These are phyloP conservation scores for Meloidogyne hapla DNA, from an alignment of 1,140 invertebrate genomes.

Conservation along the genomic window DNA sequence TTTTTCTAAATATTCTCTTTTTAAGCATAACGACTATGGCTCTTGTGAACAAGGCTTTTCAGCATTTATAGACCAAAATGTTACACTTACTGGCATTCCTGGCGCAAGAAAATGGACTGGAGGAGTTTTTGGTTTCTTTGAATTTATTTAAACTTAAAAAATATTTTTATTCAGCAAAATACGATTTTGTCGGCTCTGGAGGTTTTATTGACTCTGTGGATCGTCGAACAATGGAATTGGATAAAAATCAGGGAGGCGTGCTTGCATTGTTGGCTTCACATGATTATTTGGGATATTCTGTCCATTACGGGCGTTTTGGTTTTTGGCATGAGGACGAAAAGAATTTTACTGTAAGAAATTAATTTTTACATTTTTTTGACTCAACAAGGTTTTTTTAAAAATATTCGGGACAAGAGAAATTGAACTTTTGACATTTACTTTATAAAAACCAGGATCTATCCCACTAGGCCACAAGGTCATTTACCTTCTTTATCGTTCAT, in stretches of 20 bases:
- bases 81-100: conserved; percentile 59
- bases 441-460: too few species aligned
- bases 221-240: conserved; percentile 56
- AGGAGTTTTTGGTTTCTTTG: conserved; percentile 43
- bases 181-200: conserved; percentile 42
- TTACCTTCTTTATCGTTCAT: too few species aligned
- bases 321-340: conserved; percentile 45
- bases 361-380: too few species aligned
- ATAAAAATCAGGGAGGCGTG: conserved; percentile 47
- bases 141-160: not conserved
- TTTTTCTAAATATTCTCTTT: not conserved
- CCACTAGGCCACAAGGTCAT: not conserved
- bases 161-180: conserved; percentile 26
- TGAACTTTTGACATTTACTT: too few species aligned
- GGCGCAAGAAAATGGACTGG: conserved; percentile 63
- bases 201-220: conserved; percentile 46
- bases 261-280: conserved; percentile 48
- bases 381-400: too few species aligned
- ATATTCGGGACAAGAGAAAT: too few species aligned
- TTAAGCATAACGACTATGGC: conserved; percentile 62
- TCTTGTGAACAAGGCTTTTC: conserved; percentile 62
- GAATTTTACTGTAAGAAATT: not conserved
- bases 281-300: conserved; percentile 62
- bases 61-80: conserved; percentile 53
- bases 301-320: conserved; percentile 56